These are phyloP conservation scores for Rafetus swinhoei DNA, from an alignment of 2,113 vertebrate species.

Conservation along the genomic window DNA sequence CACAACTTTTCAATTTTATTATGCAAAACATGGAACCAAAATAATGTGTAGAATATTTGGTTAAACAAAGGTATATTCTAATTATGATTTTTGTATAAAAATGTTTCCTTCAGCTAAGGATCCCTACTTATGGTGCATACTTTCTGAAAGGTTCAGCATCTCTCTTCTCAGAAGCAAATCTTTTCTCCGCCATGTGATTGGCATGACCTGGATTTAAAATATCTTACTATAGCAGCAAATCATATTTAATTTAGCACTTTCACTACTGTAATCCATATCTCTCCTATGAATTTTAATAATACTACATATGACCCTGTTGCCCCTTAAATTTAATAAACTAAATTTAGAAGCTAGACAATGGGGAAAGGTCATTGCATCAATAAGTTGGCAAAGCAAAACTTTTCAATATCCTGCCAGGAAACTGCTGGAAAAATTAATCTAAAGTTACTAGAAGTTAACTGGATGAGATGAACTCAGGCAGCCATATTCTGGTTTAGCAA, in stretches of 20 bases:
- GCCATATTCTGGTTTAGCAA: not conserved
- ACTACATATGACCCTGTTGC: not conserved
- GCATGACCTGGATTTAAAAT: not conserved
- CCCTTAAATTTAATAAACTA: not conserved
- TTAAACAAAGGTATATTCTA: not conserved
- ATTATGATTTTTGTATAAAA: not conserved
- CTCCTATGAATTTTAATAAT: not conserved
- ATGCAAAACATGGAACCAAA: not conserved
- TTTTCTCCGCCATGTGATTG: not conserved
- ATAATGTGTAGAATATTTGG: not conserved
- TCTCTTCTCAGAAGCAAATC: not conserved
- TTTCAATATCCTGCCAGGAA: not conserved
- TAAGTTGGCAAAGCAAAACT: not conserved
- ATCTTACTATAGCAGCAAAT: not conserved
- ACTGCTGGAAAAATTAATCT: not conserved
- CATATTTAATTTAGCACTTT: not conserved
- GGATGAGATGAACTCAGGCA: not conserved
- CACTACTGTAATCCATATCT: not conserved
- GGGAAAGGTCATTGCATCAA: not conserved
- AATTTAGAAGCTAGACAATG: not conserved
- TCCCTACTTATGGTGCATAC: not conserved
- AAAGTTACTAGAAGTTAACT: not conserved
- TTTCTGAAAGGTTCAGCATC: not conserved
- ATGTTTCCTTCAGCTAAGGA: accelerated
- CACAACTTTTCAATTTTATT: not conserved